Conservation (phyloP, 30 jellyfish, hydroid and myxozoan species). For the Hydra vulgaris region DNA sequence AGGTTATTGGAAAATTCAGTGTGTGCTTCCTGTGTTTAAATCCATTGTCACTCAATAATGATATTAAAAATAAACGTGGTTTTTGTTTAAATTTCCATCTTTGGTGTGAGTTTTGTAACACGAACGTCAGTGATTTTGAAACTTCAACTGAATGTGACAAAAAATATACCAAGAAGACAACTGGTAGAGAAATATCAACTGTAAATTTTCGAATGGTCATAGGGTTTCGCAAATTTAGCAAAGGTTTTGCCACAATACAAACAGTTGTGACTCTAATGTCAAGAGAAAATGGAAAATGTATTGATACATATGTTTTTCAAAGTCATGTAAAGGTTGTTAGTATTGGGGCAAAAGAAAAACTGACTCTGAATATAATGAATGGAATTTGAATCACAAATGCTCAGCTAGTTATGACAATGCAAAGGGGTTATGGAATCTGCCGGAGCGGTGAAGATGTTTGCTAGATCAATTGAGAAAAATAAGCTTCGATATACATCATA, state of each 20-base stretch:
- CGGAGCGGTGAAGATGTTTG: too few relatives aligned
- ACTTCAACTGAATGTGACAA: too few relatives aligned
- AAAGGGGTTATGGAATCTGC: not conserved
- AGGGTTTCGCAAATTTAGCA: not conserved
- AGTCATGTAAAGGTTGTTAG: not conserved
- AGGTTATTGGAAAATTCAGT: not conserved
- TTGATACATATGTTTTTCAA: too few relatives aligned
- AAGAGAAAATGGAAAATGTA: too few relatives aligned
- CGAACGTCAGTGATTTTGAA: not conserved
- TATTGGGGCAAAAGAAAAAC: not conserved
- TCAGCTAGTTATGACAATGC: not conserved
- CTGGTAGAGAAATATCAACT: not conserved
- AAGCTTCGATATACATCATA: too few relatives aligned
- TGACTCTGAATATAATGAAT: not conserved
- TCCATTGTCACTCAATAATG: too few relatives aligned
- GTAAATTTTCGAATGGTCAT: not conserved
- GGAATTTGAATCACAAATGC: conserved; percentile 2
- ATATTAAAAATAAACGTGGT: not conserved
- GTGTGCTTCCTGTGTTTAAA: too few relatives aligned
- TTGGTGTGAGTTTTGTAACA: not conserved
- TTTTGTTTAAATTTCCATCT: not conserved
- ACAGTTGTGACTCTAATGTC: not conserved
- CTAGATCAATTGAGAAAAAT: too few relatives aligned
- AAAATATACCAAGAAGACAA: not conserved
- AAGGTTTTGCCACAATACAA: not conserved